Percentiles rank a stretch among this genome's conserved stretches.
Conservation (phyloP, 2,888 invertebrate species). For the Rhagophthalmus giganteus region DNA sequence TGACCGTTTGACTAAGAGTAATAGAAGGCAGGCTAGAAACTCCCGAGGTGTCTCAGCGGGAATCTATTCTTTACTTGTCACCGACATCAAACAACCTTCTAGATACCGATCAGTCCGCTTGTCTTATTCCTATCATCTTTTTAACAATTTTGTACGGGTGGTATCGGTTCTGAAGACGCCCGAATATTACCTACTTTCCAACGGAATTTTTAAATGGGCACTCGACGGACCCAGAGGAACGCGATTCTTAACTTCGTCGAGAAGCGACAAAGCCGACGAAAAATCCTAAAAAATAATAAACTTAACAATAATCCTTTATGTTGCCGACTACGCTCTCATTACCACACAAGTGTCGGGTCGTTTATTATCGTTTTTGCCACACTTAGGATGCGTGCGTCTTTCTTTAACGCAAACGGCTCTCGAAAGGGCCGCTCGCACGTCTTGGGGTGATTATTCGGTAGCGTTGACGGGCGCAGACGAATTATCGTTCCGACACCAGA, state of each 20-base stretch:
- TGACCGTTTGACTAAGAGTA: conserved; percentile 13
- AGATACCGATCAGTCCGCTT: not conserved
- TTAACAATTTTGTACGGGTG: too few species aligned
- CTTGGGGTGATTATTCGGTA: conserved; percentile 20
- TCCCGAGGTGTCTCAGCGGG: conserved; percentile 11
- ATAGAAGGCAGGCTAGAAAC: conserved; percentile 19
- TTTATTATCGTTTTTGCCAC: conserved; percentile 34
- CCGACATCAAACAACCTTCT: conserved; percentile 21
- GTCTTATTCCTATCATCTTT: too few species aligned
- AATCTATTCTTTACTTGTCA: conserved; percentile 25
- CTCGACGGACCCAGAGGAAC: too few species aligned
- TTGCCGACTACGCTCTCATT: conserved; percentile 37
- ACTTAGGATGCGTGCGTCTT: conserved; percentile 12
- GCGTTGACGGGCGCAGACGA: conserved; percentile 44
- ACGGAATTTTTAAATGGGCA: too few species aligned
- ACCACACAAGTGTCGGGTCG: conserved; percentile 37
- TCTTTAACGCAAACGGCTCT: conserved; percentile 13
- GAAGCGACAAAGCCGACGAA: conserved; percentile 14
- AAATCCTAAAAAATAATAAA: conserved; percentile 31
- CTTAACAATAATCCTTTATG: conserved; percentile 35
- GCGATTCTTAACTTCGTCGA: too few species aligned
- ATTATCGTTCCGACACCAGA: conserved; percentile 53
- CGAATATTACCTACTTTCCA: too few species aligned
- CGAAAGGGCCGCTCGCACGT: conserved; percentile 16
- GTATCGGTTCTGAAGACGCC: too few species aligned